Percentiles rank a stretch among this genome's conserved stretches.
These are phyloP conservation scores for Pristionchus mayeri DNA, from an alignment of 2,888 invertebrate genomes.

Conservation along the genomic window DNA sequence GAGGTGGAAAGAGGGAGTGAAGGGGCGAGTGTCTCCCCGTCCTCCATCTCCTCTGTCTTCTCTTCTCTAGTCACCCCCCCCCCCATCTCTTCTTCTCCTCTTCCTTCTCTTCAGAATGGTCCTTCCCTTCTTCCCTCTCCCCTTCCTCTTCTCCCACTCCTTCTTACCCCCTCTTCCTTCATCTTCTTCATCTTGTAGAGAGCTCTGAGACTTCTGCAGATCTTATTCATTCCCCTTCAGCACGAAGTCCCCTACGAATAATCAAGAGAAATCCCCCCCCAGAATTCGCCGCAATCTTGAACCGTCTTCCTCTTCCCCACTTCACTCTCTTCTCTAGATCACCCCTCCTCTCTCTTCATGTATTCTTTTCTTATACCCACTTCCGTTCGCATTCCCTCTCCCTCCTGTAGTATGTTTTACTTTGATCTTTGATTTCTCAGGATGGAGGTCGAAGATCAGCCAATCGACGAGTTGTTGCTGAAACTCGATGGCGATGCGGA, in stretches of 20 bases:
- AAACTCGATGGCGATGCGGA: background rate
- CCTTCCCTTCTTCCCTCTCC: constrained; percentile 1
- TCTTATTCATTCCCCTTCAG: constrained; percentile 14
- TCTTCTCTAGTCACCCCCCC: constrained; percentile 5
- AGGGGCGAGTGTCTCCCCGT: background rate
- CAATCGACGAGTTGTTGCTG: constrained; percentile 9
- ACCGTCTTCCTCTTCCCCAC: background rate
- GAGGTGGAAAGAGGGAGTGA: constrained; percentile 9
- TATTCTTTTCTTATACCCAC: background rate
- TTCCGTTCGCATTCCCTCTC: background rate
- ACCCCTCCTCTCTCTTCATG: constrained; percentile 2
- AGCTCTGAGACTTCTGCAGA: background rate
- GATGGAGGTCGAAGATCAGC: constrained; percentile 27
- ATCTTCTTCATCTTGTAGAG: background rate
- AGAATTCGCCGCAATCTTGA: background rate
- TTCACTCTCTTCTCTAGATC: background rate
- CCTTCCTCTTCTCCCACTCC: background rate
- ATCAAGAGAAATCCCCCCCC: background rate
- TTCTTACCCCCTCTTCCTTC: background rate
- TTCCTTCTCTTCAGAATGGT: constrained; percentile 3
- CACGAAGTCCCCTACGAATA: background rate
- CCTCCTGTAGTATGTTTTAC: background rate
- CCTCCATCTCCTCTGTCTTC: constrained; percentile 37
- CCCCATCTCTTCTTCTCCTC: constrained; percentile 11
- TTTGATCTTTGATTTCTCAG: constrained; percentile 19